These are phyloP conservation scores for Ctenochaetus hawaiiensis DNA, from an alignment of 2,797 vertebrate species.

Conservation along the genomic window DNA sequence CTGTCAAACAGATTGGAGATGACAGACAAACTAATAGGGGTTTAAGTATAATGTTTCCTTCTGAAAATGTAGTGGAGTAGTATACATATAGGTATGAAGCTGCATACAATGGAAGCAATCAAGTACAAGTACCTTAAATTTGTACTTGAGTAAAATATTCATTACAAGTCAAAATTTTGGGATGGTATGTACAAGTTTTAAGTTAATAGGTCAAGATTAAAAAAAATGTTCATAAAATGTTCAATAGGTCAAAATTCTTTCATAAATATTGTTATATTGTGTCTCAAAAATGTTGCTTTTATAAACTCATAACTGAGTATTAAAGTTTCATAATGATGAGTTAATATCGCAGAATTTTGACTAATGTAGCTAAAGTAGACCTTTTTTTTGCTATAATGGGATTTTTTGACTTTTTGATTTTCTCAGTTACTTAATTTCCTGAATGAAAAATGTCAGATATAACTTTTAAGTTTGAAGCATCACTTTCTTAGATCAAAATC, in stretches of 20 bases:
- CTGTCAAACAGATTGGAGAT: not conserved
- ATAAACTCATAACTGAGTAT: not conserved
- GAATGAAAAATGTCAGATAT: not conserved
- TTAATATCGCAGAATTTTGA: not conserved
- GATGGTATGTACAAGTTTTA: no score
- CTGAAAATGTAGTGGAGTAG: not conserved
- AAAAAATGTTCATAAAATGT: not conserved
- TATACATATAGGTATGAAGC: not conserved
- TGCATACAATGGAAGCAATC: not conserved
- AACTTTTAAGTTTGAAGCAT: not conserved
- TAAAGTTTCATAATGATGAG: not conserved
- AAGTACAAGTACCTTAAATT: not conserved
- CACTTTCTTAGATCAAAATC: not conserved
- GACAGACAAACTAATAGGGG: no score
- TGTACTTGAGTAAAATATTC: not conserved
- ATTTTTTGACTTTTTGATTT: not conserved
- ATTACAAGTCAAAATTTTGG: not conserved
- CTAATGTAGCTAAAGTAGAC: not conserved
- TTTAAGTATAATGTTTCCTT: not conserved
- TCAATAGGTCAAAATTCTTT: not conserved
- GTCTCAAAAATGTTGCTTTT: not conserved
- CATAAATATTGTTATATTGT: not conserved
- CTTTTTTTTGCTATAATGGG: not conserved
- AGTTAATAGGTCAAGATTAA: no score
- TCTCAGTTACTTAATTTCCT: not conserved